Evolutionary conservation across 1,140 invertebrate species (phyloP).

Genomic region (Danaus melanippus): DNA sequence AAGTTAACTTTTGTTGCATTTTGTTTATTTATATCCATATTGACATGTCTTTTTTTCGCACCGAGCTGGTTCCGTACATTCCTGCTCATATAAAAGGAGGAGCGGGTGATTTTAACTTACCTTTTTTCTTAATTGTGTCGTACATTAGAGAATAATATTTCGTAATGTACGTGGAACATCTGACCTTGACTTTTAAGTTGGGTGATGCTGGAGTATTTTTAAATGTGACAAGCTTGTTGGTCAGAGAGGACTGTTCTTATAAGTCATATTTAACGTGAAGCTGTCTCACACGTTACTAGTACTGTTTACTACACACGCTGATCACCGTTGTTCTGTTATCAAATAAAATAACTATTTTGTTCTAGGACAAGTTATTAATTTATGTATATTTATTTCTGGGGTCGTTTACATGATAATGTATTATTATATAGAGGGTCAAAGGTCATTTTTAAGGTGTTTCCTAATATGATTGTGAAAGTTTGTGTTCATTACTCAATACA

Average conservation of each 20-base stretch:
- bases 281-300: too few species aligned
- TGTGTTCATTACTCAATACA: too few species aligned
- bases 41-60: slow-evolving; percentile 2
- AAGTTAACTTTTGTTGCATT: neutral
- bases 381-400: too few species aligned
- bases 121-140: neutral
- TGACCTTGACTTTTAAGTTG: slow-evolving; percentile 9
- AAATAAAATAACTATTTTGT: too few species aligned
- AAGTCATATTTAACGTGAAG: too few species aligned
- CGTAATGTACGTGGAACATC: neutral
- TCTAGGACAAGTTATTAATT: too few species aligned
- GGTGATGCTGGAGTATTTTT: slow-evolving; percentile 11
- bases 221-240: slow-evolving; percentile 5
- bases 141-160: neutral
- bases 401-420: too few species aligned
- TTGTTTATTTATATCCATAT: neutral
- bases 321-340: neutral
- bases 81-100: neutral
- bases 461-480: too few species aligned
- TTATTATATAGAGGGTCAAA: too few species aligned
- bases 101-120: neutral
- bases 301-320: neutral
- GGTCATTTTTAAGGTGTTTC: too few species aligned
- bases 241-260: too few species aligned
- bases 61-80: neutral